Evolutionary conservation across 1,140 invertebrate genomes (phyloP), one percentile per base, ranked within the genome.

Genomic region (Solen grandis): DNA sequence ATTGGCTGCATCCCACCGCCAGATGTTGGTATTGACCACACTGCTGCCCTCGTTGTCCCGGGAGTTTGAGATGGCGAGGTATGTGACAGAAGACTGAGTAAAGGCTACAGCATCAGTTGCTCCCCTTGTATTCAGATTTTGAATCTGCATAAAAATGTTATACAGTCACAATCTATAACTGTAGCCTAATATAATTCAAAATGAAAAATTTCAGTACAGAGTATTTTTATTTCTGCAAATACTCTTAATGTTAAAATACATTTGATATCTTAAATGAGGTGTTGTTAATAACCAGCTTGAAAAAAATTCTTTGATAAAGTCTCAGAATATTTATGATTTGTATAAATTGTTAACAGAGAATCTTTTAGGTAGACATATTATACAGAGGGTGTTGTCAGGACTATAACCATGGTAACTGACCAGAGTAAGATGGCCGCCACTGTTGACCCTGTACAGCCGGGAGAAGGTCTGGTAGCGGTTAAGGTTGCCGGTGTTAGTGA

Each of bases 11-110:
- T 88, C 86, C 89, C 88, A 91, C 19, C 76, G 81, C 81, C 85
- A 90, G 0, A 90, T 62, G 66, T 86, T 84, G 3, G 87, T 81
- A 38, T 66, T 68, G 5, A 90, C 84, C 14, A 81, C 66, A 1
- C 88, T 88, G 10, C 80, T 77, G n/a, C 86, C 87, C 35, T 52
- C 79, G 54, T 90, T 88, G 77, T 90, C 86, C 27, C 84, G 59
- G 19, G 89, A 87, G 76, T 90, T 90, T 2, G 86, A 72, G 16
- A 91, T 78, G 31, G 89, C 85, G 35, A 90, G 59, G 60, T 85
- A 90, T 22, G 84, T 80, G 27, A 83, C 59, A 25, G 57, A 59
- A 13, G 83, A 81, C 16, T 74, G 36, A 31, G 74, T 73, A 70
- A 90, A 88, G 36, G 80, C 85, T 29, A 82, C 76, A 5, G 87